Base-by-base conservation (phyloP, 2,113 vertebrate species). In the Mystacornis crossleyi region DNA sequence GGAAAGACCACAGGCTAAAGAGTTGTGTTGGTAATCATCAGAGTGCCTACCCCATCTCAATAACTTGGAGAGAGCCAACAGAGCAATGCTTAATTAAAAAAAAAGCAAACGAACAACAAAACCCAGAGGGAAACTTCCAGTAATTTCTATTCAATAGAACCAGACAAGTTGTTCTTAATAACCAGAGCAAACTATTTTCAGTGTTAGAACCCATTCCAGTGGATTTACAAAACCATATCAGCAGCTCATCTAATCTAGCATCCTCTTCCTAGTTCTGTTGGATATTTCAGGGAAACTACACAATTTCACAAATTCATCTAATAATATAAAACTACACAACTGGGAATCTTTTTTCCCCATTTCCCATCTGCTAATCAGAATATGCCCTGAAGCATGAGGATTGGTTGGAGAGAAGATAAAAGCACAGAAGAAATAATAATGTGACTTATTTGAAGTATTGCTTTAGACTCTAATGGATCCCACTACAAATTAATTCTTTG, bases 311-410 rank as follows among this genome's bases (percentile, higher is more conserved):
- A 83, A 88, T 93, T 92, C 78, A 73, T 91, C 95, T 96, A 92
- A 92, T 95, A 71, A 83, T 86, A 95, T 79, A 90, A 79, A 84
- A 93, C 71, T 91, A 86, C 64, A 93, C 91, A 94, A 93, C 79
- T 80, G 94, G 85, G 93, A 94, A 93, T 80, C 67, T 66, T 91
- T 89, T 82, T 86, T 72, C 57, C 48, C 70, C 70, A 16, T 81
- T 90, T 73, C 90, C 81, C 90, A 95, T 83, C 88, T 97, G 90
- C 83, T 94, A 97, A 97, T 97, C 88, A 95, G 86, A 81, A 95
- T 95, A 95, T 94, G 91, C 94, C 95, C 97, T 84, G 71, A 86
- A 96, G 97, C 95, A 81, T 64, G 60, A 75, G 60, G 88, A 91
- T 67, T 96, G 93, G 89, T 91, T 96, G 81, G 86, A 96, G 74